Evolutionary conservation across 2,888 invertebrate species (phyloP).

Genomic region (Platycheirus albimanus): DNA sequence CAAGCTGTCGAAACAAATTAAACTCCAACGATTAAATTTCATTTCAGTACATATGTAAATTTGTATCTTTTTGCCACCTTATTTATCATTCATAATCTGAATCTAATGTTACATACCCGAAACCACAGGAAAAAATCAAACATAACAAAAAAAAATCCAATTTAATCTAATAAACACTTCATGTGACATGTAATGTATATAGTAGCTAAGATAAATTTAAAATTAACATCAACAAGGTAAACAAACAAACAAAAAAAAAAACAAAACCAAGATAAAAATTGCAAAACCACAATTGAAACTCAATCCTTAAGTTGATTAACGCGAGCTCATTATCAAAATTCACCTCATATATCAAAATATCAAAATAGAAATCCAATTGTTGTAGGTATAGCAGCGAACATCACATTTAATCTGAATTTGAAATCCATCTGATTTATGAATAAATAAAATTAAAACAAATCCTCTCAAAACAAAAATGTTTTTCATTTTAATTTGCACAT

Average conservation of each 20-base stretch:
- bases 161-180: constrained; percentile 11
- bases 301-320: constrained; percentile 56
- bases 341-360: constrained; percentile 50
- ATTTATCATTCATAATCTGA: constrained; percentile 40
- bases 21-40: constrained; percentile 23
- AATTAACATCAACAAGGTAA: constrained; percentile 21
- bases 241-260: constrained; percentile 25
- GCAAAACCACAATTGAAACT: constrained; percentile 52
- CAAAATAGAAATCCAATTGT: constrained; percentile 4
- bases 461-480: constrained; percentile 3
- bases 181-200: constrained; percentile 39
- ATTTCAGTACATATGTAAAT: constrained; percentile 47
- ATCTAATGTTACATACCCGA: constrained; percentile 46
- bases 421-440: background rate
- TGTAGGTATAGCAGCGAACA: background rate
- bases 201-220: constrained; percentile 10
- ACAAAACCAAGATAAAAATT: constrained; percentile 13
- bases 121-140: constrained; percentile 47
- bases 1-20: constrained; percentile 28
- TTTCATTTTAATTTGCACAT: constrained; percentile 33
- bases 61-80: constrained; percentile 7
- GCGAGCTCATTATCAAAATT: constrained; percentile 49
- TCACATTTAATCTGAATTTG: background rate
- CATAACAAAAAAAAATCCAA: constrained; percentile 22
- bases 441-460: constrained; percentile 21